These are phyloP conservation scores for Megamerina dolium DNA, from an alignment of 2,888 invertebrate genomes.

Conservation along the genomic window DNA sequence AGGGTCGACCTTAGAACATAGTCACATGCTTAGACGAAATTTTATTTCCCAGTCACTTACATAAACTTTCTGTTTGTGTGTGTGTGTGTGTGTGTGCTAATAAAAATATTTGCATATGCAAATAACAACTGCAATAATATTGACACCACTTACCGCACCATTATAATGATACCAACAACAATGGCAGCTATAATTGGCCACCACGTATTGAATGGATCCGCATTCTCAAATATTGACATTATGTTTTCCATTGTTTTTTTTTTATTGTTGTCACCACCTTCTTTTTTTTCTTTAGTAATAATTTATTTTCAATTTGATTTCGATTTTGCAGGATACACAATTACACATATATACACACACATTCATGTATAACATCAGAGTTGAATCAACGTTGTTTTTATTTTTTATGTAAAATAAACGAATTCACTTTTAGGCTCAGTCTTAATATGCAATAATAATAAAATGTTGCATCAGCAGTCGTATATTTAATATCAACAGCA, in stretches of 20 bases:
- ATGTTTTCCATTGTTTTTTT: constrained; percentile 46
- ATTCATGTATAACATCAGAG: neutral
- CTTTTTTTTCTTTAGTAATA: no score
- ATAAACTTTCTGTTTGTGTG: neutral
- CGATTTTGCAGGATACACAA: neutral
- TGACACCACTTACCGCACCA: no score
- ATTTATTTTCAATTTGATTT: neutral
- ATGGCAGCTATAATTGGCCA: constrained; percentile 54
- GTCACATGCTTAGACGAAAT: no score
- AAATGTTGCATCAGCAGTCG: no score
- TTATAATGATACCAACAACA: constrained; percentile 50
- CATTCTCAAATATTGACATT: constrained; percentile 41
- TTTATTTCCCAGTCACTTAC: no score
- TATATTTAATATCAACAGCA: no score
- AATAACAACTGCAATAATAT: neutral
- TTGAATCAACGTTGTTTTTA: no score
- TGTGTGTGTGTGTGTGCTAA: neutral
- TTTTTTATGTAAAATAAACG: no score
- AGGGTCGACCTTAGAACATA: no score
- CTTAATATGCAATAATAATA: no score
- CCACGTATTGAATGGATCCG: constrained; percentile 52
- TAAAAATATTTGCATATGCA: neutral
- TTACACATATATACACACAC: neutral
- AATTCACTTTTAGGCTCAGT: no score
- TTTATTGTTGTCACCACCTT: no score